A percentile compares a stretch with the other conserved stretches of the same genome.
These are phyloP conservation scores for Perccottus glenii DNA, from an alignment of 2,113 vertebrate species.

Conservation along the genomic window DNA sequence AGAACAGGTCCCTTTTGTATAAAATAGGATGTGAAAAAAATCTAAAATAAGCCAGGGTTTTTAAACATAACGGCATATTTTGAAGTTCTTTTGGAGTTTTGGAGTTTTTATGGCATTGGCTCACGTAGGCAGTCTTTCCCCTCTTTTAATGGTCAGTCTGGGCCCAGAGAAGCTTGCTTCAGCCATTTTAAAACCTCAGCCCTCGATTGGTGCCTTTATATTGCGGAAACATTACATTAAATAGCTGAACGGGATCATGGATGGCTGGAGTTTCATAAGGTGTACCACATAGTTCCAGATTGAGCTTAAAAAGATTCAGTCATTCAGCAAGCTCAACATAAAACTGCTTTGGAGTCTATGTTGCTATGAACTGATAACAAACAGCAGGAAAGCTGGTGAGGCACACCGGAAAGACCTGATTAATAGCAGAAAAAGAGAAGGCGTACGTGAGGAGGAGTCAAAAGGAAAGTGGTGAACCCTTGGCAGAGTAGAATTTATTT, in stretches of 20 bases:
- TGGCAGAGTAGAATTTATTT: conserved; percentile 74
- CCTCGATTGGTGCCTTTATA: conserved; percentile 76
- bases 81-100: conserved; percentile 80
- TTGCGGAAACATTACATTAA: conserved; percentile 86
- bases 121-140: conserved; percentile 74
- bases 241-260: conserved; percentile 65
- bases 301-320: conserved; percentile 45
- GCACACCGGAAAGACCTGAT: conserved; percentile 74
- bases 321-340: conserved; percentile 30
- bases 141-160: conserved; percentile 81
- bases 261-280: conserved; percentile 67
- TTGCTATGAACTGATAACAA: conserved; percentile 70
- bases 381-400: conserved; percentile 58
- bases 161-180: conserved; percentile 75
- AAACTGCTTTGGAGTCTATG: conserved; percentile 55
- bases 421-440: conserved; percentile 69
- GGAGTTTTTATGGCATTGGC: conserved; percentile 82
- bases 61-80: conserved; percentile 82
- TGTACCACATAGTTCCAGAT: conserved; percentile 63
- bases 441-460: conserved; percentile 44
- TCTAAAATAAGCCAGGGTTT: conserved; percentile 68
- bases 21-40: conserved; percentile 74
- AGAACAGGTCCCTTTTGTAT: conserved; percentile 81
- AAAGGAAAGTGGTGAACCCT: conserved; percentile 58
- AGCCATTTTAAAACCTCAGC: conserved; percentile 80